Evolutionary conservation across 2,113 vertebrate genomes (phyloP).

Genomic region (Entomyzon cyanotis): DNA sequence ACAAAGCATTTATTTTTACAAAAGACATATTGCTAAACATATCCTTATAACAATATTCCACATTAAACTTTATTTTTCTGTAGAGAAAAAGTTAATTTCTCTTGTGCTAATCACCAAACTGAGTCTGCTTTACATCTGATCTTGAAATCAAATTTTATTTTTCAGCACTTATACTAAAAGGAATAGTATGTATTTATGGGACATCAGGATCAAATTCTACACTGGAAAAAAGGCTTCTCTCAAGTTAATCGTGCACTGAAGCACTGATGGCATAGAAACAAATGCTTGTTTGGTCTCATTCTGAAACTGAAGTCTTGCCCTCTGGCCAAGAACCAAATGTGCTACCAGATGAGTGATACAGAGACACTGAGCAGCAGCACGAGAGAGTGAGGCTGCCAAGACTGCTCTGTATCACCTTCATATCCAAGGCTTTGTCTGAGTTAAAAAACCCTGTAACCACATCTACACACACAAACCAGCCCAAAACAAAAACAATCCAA

Average conservation of each 20-base stretch:
- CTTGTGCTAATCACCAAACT: background rate
- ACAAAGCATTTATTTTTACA: background rate
- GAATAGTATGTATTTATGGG: background rate
- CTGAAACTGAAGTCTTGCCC: constrained; percentile 21
- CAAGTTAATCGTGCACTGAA: background rate
- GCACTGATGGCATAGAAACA: background rate
- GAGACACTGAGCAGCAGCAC: background rate
- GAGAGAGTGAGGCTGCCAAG: background rate
- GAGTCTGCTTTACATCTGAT: background rate
- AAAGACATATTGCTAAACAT: background rate
- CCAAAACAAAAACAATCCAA: background rate
- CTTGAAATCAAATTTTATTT: background rate
- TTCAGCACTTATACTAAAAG: background rate
- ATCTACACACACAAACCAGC: background rate
- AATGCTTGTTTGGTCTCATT: constrained; percentile 59
- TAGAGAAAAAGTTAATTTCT: background rate
- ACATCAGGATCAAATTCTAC: background rate
- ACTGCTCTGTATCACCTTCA: constrained; percentile 11
- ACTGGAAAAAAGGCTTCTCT: background rate
- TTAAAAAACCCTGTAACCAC: background rate
- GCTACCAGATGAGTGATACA: constrained; percentile 43
- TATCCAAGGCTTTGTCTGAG: constrained; percentile 41
- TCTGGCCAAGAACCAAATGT: constrained; percentile 57
- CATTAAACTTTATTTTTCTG: background rate
- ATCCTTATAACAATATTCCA: background rate